phyloP scores from a whole-genome alignment of 1,140 invertebrate species.

The Scaptomyza pallida region DNA sequence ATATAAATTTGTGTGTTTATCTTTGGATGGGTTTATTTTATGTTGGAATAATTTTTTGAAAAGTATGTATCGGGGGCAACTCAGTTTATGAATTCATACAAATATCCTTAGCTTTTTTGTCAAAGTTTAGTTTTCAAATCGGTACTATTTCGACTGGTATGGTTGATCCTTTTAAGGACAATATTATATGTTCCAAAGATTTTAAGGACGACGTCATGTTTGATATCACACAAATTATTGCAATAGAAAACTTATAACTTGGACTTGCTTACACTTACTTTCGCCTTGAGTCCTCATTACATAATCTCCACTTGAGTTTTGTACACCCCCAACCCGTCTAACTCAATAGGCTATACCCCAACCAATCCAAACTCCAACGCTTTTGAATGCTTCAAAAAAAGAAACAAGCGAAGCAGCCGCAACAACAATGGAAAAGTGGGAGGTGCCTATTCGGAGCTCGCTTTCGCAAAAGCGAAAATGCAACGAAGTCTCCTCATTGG shows the following conservation, averaged over 20 bases:
- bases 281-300: not conserved
- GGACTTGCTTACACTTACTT: not conserved
- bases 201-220: too few relatives aligned
- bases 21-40: too few relatives aligned
- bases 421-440: slow-evolving; percentile 68
- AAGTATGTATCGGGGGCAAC: too few relatives aligned
- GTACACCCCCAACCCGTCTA: not conserved
- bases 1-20: not conserved
- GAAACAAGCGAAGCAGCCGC: slow-evolving; percentile 29
- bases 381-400: slow-evolving; percentile 16
- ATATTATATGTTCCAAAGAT: too few relatives aligned
- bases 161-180: too few relatives aligned
- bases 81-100: too few relatives aligned
- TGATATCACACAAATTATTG: too few relatives aligned
- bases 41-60: too few relatives aligned
- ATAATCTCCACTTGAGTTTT: not conserved
- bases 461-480: slow-evolving; percentile 71
- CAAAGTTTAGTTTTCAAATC: too few relatives aligned
- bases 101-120: too few relatives aligned
- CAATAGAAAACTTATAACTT: too few relatives aligned
- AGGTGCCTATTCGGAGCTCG: slow-evolving; percentile 77
- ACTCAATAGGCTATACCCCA: not conserved
- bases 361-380: slow-evolving; percentile 31
- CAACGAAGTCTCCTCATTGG: slow-evolving; percentile 80
- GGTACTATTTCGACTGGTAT: too few relatives aligned